Base-by-base conservation (phyloP, 2,797 vertebrate species). In the Trematomus bernacchii region DNA sequence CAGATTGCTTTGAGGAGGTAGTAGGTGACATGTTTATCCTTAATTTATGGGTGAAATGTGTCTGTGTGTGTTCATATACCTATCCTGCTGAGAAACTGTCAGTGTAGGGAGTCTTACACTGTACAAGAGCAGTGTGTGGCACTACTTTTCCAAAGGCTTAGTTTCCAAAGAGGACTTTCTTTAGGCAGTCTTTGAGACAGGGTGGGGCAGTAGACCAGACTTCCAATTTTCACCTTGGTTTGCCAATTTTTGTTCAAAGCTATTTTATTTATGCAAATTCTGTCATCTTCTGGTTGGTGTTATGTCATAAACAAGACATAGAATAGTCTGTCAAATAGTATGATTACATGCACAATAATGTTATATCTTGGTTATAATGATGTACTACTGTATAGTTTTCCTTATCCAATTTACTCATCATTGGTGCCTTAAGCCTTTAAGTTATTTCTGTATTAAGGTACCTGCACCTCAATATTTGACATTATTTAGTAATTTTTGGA, bases 21-120 rank as follows among this genome's bases (percentile, higher is more conserved):
- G 70, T 44, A 42, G 82, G 51, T 73, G 83, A 77, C 83, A 77
- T 68, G 67, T 82, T 76, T 85, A 61, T 80, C 65, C 47, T 76
- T 77, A 65, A 76, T 90, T 83, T 73, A 65, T 78, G 60, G 65
- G 47, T 74, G 61, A 60, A 77, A 58, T 68, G 46, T 69, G 42
- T 74, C 21, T 59, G 50, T 46, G 58, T 65, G 44, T 73, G 21
- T 63, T 65, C 33, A 43, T 80, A 58, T 72, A 58, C 42, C 21
- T 12, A 0, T 55, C 79, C 61, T 51, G 33, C 63, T 63, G 69
- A 67, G 74, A 72, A 50, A 55, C 43, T n/a, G 55, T 42, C 43
- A 23, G 19, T 74, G 52, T 54, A 9, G 40, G 66, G 11, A n/a
- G 55, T 33, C 40, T 18, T 63, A 18, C 46, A 48, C 53, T 64